Evolutionary conservation across 1,140 invertebrate genomes (phyloP).

Genomic region (Dendrolimus punctatus): DNA sequence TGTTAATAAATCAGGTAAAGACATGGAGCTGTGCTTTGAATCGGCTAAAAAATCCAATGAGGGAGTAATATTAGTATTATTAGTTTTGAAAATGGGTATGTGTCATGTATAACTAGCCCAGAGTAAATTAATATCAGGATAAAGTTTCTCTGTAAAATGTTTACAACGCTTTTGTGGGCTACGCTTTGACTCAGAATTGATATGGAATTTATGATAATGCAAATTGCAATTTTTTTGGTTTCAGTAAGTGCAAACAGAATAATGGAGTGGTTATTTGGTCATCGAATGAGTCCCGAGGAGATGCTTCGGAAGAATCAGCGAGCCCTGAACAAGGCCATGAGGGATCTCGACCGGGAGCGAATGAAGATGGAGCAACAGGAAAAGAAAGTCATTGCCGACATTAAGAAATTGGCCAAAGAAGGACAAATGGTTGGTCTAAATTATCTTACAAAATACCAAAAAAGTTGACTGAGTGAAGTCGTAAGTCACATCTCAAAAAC

Average conservation of each 20-base stretch:
- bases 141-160: no score
- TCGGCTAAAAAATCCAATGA: no score
- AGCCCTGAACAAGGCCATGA: conserved; percentile 98
- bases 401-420: conserved; percentile 99
- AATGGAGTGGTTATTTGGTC: conserved; percentile 98
- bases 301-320: conserved; percentile 98
- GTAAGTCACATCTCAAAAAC: no score
- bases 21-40: no score
- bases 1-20: conserved; percentile 7
- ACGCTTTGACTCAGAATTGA: no score
- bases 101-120: no score
- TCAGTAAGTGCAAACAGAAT: conserved; percentile 17
- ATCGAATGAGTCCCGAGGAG: conserved; percentile 96
- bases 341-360: conserved; percentile 95
- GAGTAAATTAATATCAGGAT: no score
- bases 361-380: conserved; percentile 98
- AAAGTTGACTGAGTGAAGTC: no score
- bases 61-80: no score
- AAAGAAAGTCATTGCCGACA: conserved; percentile 98
- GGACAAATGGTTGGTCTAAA: conserved; percentile 92
- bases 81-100: no score
- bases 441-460: no score
- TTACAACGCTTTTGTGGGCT: no score
- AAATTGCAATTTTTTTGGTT: neutral
- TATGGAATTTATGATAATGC: neutral